Base-by-base conservation (phyloP, 2,888 invertebrate genomes). In the Acronicta aceris region DNA sequence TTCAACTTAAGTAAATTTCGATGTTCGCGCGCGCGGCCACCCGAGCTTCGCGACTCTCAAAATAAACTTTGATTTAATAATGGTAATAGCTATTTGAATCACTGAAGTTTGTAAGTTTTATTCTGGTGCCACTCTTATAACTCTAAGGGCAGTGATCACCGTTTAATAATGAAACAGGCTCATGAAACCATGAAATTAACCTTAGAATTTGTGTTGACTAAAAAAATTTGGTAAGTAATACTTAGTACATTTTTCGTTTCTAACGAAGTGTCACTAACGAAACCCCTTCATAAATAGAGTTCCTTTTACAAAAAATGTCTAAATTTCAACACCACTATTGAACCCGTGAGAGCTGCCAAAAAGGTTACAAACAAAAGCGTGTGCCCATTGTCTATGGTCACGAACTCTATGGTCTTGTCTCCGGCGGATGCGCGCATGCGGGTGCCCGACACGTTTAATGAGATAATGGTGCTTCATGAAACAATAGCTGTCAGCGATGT, bases 1-100 rank as follows among this genome's bases (percentile, higher is more conserved):
- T 93, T 92, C 91, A 93, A 92, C 92, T 91, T 94, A 94, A 94
- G 94, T 94, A 94, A 94, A 94, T 94, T 94, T 93, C 93, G 88
- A 91, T 94, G 93, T 94, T 92, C 90, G 85, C 88, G 86, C 85
- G 81, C 82, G 80, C 82, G 82, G 84, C 82, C 78, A 71, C 81
- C 79, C 74, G 76, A 65, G 82, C 65, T 69, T 75, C 82, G 79
- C 81, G 85, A 82, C 86, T 87, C 86, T 83, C 82, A 21, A 83
- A 88, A 88, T 82, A 74, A 75, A 78, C 74, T 76, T 69, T 76
- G 78, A 82, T 83, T 83, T 84, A 81, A 84, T 86, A 85, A 83
- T 71, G 78, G 75, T 83, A 75, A 74, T n/a, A 72, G 63, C 79
- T 75, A 80, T 81, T 82, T 79, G 80, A 76, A 73, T 76, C 78